Evolutionary conservation across 1,140 invertebrate species (phyloP).

Genomic region (Anastrepha obliqua): DNA sequence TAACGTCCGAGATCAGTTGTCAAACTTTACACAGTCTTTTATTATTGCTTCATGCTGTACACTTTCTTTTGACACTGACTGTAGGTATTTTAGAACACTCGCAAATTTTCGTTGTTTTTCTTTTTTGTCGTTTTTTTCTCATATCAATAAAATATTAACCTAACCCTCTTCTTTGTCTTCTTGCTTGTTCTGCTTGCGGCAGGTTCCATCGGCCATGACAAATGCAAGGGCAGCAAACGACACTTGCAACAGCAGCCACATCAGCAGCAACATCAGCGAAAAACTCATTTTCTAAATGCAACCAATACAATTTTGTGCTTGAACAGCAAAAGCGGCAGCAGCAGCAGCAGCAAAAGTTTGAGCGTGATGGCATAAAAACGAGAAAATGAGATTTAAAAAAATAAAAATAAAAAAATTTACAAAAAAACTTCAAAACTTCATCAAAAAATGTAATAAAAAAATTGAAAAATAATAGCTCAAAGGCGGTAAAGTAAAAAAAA

Average conservation of each 20-base stretch:
- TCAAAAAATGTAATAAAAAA: constrained; percentile 60
- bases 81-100: neutral
- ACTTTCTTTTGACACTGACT: neutral
- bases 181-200: constrained; percentile 58
- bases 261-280: constrained; percentile 47
- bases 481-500: constrained; percentile 49
- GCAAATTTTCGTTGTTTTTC: neutral
- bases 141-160: constrained; percentile 23
- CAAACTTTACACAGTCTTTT: too few relatives aligned
- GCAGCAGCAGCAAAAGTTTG: constrained; percentile 38
- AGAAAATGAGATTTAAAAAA: constrained; percentile 64
- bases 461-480: constrained; percentile 40
- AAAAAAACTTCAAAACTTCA: constrained; percentile 58
- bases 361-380: constrained; percentile 55
- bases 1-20: too few relatives aligned
- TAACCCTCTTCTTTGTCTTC: constrained; percentile 47
- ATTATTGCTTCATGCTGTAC: too few relatives aligned
- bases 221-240: constrained; percentile 79
- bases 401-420: constrained; percentile 62
- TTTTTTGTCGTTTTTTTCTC: neutral
- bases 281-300: constrained; percentile 59
- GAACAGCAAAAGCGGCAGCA: constrained; percentile 59
- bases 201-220: constrained; percentile 87
- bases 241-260: constrained; percentile 70
- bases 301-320: constrained; percentile 73